Base-by-base conservation (phyloP, 2,888 invertebrate genomes). In the Heliothis peltigera region DNA sequence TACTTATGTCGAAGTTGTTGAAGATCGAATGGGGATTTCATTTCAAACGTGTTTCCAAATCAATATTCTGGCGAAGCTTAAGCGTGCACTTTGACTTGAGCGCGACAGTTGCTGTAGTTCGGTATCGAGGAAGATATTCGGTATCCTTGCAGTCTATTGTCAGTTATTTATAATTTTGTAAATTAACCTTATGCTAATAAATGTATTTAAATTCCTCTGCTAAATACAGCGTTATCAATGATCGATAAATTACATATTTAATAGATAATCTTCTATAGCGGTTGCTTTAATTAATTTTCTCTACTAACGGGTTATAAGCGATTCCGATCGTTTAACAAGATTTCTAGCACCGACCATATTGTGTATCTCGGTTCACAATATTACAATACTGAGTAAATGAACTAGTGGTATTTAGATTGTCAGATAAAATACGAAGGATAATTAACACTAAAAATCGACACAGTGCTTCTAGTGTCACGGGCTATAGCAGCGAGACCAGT, bases 1-100 rank as follows among this genome's bases (percentile, higher is more conserved):
- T 76, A 79, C 81, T 81, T 75, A 73, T 81, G 64, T 79, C 61
- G 59, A 63, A 78, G 62, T 72, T 69, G 73, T 76, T 66, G 68
- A 73, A 82, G 69, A 78, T 80, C 72, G 62, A 70, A 73, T 65
- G 54, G 70, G 65, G 65, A 66, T 61, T 81, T 66, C 56, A 70
- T 77, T 72, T 79, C 77, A 76, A 79, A 79, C 73, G 62, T 69
- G 68, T 72, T 68, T 35, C 51, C 35, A 57, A 76, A 81, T 79
- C 68, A 81, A 79, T 79, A 79, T 81, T 70, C 62, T 64, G 65
- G 32, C 55, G 65, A 21, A 39, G 46, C 47, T 61, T 55, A 47
- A 21, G 48, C 64, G 49, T 59, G 52, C 18, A 58, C 52, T 60
- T 65, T 63, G 44, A 54, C 74, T 62, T 58, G 51, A 35, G 54